phyloP scores from a whole-genome alignment of 2,113 vertebrate species.

The Dascyllus trimaculatus region DNA sequence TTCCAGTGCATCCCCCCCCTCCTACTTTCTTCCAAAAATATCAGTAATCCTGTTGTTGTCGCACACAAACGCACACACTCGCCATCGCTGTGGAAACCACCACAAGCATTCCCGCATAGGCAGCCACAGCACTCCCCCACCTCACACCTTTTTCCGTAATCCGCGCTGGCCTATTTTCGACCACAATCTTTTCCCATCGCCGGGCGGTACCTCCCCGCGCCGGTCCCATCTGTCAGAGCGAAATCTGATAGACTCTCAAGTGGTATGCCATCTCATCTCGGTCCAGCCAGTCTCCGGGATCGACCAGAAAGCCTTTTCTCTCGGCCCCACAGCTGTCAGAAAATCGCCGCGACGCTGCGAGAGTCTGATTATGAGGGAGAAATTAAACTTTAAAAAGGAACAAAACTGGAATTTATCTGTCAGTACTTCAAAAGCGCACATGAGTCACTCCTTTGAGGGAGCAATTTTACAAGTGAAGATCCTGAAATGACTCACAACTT shows the following conservation, averaged over 20 bases:
- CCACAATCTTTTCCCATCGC: slow-evolving; percentile 56
- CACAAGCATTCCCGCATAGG: slow-evolving; percentile 37
- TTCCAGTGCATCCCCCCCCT: not conserved
- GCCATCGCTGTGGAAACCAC: slow-evolving; percentile 35
- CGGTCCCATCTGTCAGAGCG: slow-evolving; percentile 58
- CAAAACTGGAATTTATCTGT: slow-evolving; percentile 21
- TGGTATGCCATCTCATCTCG: slow-evolving; percentile 41
- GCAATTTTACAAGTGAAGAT: slow-evolving; percentile 22
- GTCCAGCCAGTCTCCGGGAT: slow-evolving; percentile 25
- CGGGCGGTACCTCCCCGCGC: slow-evolving; percentile 26
- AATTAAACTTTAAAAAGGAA: slow-evolving; percentile 25
- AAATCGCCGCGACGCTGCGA: not conserved
- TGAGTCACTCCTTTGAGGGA: slow-evolving; percentile 34
- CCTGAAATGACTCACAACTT: slow-evolving; percentile 35
- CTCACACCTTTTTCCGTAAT: slow-evolving; percentile 55
- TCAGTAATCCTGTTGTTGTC: slow-evolving; percentile 25
- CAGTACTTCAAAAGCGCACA: slow-evolving; percentile 32
- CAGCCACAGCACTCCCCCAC: slow-evolving; percentile 2
- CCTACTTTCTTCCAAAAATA: slow-evolving; percentile 44
- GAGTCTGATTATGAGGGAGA: slow-evolving; percentile 2
- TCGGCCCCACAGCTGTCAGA: slow-evolving; percentile 22
- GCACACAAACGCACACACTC: slow-evolving; percentile 26
- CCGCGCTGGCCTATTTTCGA: slow-evolving; percentile 60
- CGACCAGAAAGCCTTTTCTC: not conserved
- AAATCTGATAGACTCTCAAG: slow-evolving; percentile 68